Percentiles rank a stretch among this genome's conserved stretches.
Conservation (phyloP, 1,140 invertebrate genomes). For the Orchesella cincta region DNA sequence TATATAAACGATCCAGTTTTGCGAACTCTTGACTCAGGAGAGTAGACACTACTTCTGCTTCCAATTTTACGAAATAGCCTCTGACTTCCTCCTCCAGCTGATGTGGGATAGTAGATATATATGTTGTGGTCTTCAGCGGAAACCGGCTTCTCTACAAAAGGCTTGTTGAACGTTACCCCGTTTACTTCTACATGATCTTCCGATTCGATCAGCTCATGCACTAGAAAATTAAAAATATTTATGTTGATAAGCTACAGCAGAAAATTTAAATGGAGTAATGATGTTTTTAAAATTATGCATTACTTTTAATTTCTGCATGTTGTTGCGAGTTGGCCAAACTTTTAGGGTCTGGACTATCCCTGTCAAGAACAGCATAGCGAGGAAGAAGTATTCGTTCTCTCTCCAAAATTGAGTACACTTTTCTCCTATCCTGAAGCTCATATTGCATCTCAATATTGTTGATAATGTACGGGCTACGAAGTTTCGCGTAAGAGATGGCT, state of each 20-base stretch:
- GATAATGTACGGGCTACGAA: conserved; percentile 93
- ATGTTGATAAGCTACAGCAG: background rate
- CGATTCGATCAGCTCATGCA: conserved; percentile 90
- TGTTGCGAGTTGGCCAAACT: too few species aligned
- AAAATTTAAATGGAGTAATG: background rate
- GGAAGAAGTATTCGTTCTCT: conserved; percentile 96
- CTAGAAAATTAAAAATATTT: conserved; percentile 57
- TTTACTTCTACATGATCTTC: conserved; percentile 99
- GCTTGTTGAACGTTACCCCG: conserved; percentile 95
- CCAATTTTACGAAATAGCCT: conserved; percentile 98
- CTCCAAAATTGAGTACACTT: conserved; percentile 92
- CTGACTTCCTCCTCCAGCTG: conserved; percentile 96
- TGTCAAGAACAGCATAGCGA: conserved; percentile 92
- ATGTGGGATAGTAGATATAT: conserved; percentile 99
- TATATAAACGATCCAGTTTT: conserved; percentile 99
- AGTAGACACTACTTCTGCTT: conserved; percentile 96
- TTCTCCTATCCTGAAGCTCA: conserved; percentile 87
- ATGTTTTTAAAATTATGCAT: too few species aligned
- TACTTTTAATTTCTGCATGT: too few species aligned
- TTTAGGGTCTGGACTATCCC: conserved; percentile 87
- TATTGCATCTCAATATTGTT: conserved; percentile 99
- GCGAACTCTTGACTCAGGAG: conserved; percentile 90
- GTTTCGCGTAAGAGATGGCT: conserved; percentile 93
- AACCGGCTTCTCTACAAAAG: conserved; percentile 98
- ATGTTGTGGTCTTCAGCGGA: conserved; percentile 99